Percentiles rank a stretch among this genome's conserved stretches.
phyloP scores from a whole-genome alignment of 2,888 invertebrate species.

The Eilema griseolum region DNA sequence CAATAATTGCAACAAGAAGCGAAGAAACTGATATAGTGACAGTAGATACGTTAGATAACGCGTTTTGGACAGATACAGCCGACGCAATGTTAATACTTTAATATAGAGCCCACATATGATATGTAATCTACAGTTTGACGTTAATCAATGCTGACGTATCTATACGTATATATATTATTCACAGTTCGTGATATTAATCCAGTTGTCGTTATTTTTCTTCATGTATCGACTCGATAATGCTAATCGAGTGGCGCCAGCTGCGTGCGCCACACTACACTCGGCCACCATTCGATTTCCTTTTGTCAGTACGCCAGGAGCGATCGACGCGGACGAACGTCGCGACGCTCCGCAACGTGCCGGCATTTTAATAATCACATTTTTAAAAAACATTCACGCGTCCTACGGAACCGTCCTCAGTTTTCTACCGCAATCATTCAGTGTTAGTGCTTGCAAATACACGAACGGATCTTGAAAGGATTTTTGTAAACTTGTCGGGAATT shows the following conservation, averaged over 20 bases:
- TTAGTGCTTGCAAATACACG: constrained; percentile 54
- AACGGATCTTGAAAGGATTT: constrained; percentile 56
- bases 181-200: constrained; percentile 31
- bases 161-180: no score
- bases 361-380: constrained; percentile 60
- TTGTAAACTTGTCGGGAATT: constrained; percentile 39
- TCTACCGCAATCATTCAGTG: constrained; percentile 59
- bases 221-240: constrained; percentile 72
- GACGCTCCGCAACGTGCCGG: constrained; percentile 59
- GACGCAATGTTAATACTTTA: neutral
- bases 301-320: constrained; percentile 79
- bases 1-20: neutral
- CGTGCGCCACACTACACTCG: constrained; percentile 78
- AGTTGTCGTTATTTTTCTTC: constrained; percentile 54
- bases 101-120: neutral
- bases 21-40: neutral
- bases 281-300: constrained; percentile 67
- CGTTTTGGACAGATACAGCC: neutral
- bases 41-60: neutral
- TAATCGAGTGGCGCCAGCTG: constrained; percentile 66
- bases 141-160: neutral
- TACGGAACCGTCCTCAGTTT: constrained; percentile 71
- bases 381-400: constrained; percentile 71
- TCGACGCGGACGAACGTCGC: constrained; percentile 64
- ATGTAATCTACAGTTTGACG: neutral